These are phyloP conservation scores for Xenopus petersii DNA, from an alignment of 2,797 vertebrate genomes.

Conservation along the genomic window DNA sequence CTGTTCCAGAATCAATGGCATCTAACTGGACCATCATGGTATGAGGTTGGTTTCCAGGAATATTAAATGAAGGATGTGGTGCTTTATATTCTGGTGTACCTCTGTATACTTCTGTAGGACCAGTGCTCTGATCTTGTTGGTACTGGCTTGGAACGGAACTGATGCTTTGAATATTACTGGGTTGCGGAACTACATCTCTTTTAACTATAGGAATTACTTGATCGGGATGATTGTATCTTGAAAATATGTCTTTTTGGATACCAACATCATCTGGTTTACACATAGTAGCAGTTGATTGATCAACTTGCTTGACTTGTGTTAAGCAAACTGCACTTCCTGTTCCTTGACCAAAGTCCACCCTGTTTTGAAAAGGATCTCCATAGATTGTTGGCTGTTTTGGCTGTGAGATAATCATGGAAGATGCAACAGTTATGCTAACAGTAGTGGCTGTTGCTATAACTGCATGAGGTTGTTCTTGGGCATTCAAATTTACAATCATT, in stretches of 20 bases:
- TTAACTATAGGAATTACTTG: conserved; percentile 81
- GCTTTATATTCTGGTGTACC: conserved; percentile 83
- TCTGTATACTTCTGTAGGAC: conserved; percentile 74
- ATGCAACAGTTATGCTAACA: conserved; percentile 83
- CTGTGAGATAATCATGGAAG: conserved; percentile 85
- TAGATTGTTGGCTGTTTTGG: conserved; percentile 87
- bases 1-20: conserved; percentile 69
- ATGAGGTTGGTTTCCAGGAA: conserved; percentile 84
- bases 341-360: conserved; percentile 91
- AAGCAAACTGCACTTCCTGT: conserved; percentile 87
- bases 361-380: conserved; percentile 91
- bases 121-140: conserved; percentile 69
- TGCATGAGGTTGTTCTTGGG: conserved; percentile 87
- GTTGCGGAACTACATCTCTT: conserved; percentile 84
- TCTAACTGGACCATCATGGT: conserved; percentile 94
- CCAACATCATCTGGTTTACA: conserved; percentile 79
- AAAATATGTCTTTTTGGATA: conserved; percentile 82
- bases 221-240: conserved; percentile 85
- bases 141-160: conserved; percentile 75
- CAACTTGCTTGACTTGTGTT: conserved; percentile 78
- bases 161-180: conserved; percentile 67
- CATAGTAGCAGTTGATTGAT: conserved; percentile 66
- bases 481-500: conserved; percentile 93
- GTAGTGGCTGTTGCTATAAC: conserved; percentile 82
- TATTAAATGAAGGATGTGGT: conserved; percentile 76